phyloP scores from a whole-genome alignment of 2,888 invertebrate species.

The Drosophila incognita region DNA sequence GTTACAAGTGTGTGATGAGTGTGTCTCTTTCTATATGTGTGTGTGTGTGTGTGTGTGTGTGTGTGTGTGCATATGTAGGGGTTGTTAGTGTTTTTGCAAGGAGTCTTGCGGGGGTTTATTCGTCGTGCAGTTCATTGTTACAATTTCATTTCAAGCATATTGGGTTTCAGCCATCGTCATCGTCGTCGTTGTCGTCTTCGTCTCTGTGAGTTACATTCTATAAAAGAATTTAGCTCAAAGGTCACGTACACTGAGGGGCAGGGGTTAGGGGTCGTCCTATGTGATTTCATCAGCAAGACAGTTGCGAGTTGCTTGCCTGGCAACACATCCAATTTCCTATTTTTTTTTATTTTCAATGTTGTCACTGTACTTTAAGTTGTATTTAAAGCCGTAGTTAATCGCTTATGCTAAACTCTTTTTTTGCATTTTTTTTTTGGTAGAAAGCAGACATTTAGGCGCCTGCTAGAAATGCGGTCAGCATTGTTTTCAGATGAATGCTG shows the following conservation, averaged over 20 bases:
- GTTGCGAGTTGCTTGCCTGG: slow-evolving; percentile 19
- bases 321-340: slow-evolving; percentile 24
- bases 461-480: slow-evolving; percentile 60
- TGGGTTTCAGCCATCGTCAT: slow-evolving; percentile 62
- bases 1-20: slow-evolving; percentile 15
- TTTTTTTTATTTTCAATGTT: neutral
- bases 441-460: slow-evolving; percentile 42
- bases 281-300: slow-evolving; percentile 53
- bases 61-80: slow-evolving; percentile 24
- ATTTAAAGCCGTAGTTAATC: slow-evolving; percentile 40
- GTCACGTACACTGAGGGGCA: slow-evolving; percentile 61
- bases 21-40: slow-evolving; percentile 8
- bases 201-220: slow-evolving; percentile 52
- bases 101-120: slow-evolving; percentile 27
- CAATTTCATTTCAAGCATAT: slow-evolving; percentile 75
- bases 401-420: slow-evolving; percentile 34
- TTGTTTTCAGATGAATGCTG: slow-evolving; percentile 34
- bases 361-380: slow-evolving; percentile 26
- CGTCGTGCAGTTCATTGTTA: slow-evolving; percentile 67
- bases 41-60: slow-evolving; percentile 6
- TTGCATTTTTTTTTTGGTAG: neutral
- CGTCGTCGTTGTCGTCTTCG: neutral
- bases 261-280: slow-evolving; percentile 12
- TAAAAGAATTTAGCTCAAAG: slow-evolving; percentile 69
- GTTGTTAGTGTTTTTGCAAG: slow-evolving; percentile 37